These are phyloP conservation scores for Lithophane leautieri DNA, from an alignment of 2,888 invertebrate species.

Conservation along the genomic window DNA sequence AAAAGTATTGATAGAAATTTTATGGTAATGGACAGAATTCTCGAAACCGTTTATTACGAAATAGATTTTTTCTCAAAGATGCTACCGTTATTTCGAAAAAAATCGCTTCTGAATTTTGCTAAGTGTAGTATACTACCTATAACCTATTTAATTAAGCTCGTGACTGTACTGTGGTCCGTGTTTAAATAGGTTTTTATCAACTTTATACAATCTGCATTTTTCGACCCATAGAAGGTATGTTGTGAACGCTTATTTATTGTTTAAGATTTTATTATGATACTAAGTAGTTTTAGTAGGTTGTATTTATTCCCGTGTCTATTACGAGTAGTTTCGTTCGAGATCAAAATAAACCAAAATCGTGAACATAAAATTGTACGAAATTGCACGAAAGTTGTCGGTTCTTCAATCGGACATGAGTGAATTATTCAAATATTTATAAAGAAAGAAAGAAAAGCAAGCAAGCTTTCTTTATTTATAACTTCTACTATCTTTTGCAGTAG, in stretches of 20 bases:
- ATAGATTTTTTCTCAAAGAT: too few relatives aligned
- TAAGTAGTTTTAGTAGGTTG: not conserved
- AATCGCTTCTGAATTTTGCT: not conserved
- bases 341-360: not conserved
- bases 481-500: constrained; percentile 64
- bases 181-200: too few relatives aligned
- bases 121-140: too few relatives aligned
- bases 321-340: not conserved
- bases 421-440: not conserved
- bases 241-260: too few relatives aligned
- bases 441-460: too few relatives aligned
- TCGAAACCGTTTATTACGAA: not conserved
- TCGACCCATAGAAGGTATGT: too few relatives aligned
- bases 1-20: not conserved
- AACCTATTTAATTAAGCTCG: too few relatives aligned
- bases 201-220: too few relatives aligned
- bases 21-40: not conserved
- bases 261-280: not conserved
- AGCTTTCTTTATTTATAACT: not conserved
- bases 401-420: too few relatives aligned
- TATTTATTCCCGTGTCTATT: not conserved
- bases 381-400: not conserved
- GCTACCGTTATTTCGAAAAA: not conserved
- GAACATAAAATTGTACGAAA: not conserved
- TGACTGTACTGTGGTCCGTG: too few relatives aligned